Evolutionary conservation across 1,140 invertebrate genomes (phyloP).

Genomic region (Proctacanthus coquilletti): DNA sequence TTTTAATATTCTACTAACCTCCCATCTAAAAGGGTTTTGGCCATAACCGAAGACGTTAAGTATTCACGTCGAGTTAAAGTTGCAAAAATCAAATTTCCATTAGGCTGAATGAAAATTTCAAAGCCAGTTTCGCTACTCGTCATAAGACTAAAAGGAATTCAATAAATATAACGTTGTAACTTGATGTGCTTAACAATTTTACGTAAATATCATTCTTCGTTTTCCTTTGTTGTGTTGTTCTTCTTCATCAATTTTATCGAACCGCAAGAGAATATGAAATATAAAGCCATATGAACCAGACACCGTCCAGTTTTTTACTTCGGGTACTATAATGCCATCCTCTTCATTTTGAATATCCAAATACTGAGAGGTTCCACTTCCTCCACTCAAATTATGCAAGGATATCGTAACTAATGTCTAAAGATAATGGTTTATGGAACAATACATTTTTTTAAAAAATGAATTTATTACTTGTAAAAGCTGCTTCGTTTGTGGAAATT

Average conservation of each 20-base stretch:
- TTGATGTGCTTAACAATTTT: neutral
- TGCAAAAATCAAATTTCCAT: constrained; percentile 38
- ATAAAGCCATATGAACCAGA: constrained; percentile 40
- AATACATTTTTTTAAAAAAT: neutral
- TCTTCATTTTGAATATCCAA: constrained; percentile 34
- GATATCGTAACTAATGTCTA: constrained; percentile 23
- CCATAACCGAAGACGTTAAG: constrained; percentile 34
- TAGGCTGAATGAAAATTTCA: constrained; percentile 42
- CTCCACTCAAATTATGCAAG: constrained; percentile 18
- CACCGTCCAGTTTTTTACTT: constrained; percentile 37
- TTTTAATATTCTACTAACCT: too few relatives aligned
- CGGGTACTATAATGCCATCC: constrained; percentile 37
- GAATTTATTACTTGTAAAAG: constrained; percentile 16
- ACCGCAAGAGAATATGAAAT: constrained; percentile 41
- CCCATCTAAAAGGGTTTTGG: constrained; percentile 36
- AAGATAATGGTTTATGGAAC: neutral
- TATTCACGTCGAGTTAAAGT: constrained; percentile 42
- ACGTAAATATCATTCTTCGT: constrained; percentile 1
- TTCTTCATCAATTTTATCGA: constrained; percentile 26
- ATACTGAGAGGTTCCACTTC: constrained; percentile 24
- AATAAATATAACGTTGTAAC: neutral
- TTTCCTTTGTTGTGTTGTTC: constrained; percentile 3
- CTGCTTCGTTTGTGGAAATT: constrained; percentile 22
- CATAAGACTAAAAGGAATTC: constrained; percentile 29
- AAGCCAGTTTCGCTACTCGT: constrained; percentile 38